Conservation (phyloP, 2,113 vertebrate species). For the Amphilophus citrinellus region DNA sequence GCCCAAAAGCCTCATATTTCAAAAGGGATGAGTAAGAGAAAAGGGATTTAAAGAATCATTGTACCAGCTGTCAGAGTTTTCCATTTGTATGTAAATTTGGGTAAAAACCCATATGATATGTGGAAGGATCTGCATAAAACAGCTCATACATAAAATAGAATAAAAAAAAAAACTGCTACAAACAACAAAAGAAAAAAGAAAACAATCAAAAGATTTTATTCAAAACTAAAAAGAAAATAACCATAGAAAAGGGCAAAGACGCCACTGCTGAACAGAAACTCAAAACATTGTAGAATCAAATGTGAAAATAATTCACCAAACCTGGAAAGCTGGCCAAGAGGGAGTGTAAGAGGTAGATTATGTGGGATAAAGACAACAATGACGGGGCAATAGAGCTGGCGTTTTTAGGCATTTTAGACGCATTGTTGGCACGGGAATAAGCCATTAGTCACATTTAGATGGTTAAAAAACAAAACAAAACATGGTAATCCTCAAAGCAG, state of each 20-base stretch:
- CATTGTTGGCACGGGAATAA: conserved; percentile 10
- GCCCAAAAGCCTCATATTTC: conserved; percentile 29
- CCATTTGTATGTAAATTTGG: conserved; percentile 57
- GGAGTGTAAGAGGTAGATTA: neutral
- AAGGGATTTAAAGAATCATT: conserved; percentile 19
- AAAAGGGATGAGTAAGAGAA: conserved; percentile 26
- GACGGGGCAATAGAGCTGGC: neutral
- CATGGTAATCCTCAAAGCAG: conserved; percentile 8
- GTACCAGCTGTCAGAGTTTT: conserved; percentile 43
- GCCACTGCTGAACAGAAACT: conserved; percentile 7
- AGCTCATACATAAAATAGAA: neutral
- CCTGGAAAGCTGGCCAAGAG: neutral
- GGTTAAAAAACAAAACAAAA: neutral
- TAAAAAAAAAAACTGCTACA: neutral
- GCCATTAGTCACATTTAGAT: neutral
- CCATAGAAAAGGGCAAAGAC: conserved; percentile 2
- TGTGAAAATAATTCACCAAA: conserved; percentile 14
- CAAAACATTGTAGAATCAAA: neutral
- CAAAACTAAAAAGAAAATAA: neutral
- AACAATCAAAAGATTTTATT: conserved; percentile 16
- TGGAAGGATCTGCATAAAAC: conserved; percentile 27
- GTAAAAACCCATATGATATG: conserved; percentile 37
- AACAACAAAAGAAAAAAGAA: conserved; percentile 1
- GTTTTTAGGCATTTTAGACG: neutral
- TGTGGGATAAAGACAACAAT: neutral